Evolutionary conservation across 2,113 vertebrate genomes (phyloP), one percentile per base, ranked within the genome.

Genomic region (Lonchura striata): DNA sequence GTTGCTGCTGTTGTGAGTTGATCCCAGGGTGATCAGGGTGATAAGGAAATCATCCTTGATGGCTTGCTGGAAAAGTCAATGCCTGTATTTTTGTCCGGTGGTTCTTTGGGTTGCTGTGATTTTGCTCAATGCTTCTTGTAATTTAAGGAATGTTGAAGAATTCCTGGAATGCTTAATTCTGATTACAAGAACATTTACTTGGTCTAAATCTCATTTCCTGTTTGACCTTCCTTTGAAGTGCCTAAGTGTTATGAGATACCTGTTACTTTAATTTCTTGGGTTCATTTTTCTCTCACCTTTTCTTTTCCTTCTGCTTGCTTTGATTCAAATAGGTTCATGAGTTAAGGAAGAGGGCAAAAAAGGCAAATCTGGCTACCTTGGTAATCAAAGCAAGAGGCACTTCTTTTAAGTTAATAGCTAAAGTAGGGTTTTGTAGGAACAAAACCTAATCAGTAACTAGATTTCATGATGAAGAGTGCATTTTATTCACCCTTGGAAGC

Each of bases 401-500:
- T 92, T 95, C 69, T 75, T 42, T 82, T 84, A 79, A 92, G 81
- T 93, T 82, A 83, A 88, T 64, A 93, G 65, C 78, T 90, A 71
- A 92, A 95, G 41, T 44, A 90, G 76, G 96, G 76, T 77, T 96
- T 95, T 93, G 53, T 94, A 95, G 77, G 42, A 93, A 47, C 68
- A 96, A 94, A 96, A 82, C 82, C 33, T 92, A 92, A 92, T 97
- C 97, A 98, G 93, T 97, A 91, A 94, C 88, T 94, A 83, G 83
- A 92, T 96, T 91, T 81, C 76, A 42, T 59, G 88, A 94, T 96
- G 92, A 89, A 96, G 75, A 93, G 70, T 79, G 68, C n/a, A 56
- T 82, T 97, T 97, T 95, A 97, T 98, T 98, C 90, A 87, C 97
- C 96, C 97, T 96, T 95, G 89, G 96, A 97, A 96, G 97, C 97